These are phyloP conservation scores for Arothron firmamentum DNA, from an alignment of 2,113 vertebrate genomes.

Conservation along the genomic window DNA sequence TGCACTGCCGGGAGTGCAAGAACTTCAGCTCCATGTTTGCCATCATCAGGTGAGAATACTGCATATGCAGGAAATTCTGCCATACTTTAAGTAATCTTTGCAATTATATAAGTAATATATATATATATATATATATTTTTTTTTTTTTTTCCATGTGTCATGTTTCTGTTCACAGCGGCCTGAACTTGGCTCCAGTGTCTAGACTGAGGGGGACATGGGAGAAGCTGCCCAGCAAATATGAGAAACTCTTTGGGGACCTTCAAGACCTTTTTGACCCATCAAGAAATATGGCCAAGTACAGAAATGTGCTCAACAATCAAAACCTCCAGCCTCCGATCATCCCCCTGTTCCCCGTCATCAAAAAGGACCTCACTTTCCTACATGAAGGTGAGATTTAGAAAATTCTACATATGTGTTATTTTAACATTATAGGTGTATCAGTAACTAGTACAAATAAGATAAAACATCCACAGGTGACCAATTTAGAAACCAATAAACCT, in stretches of 20 bases:
- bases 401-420: too few relatives aligned
- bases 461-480: too few relatives aligned
- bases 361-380: slow-evolving; percentile 98
- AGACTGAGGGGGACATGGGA: slow-evolving; percentile 97
- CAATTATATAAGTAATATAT: neutral
- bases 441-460: too few relatives aligned
- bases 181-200: slow-evolving; percentile 94
- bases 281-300: slow-evolving; percentile 98
- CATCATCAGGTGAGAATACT: slow-evolving; percentile 87
- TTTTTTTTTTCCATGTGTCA: neutral
- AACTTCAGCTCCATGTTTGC: slow-evolving; percentile 99
- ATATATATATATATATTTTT: too few relatives aligned
- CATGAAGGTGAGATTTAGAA: slow-evolving; percentile 83
- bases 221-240: slow-evolving; percentile 97
- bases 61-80: neutral
- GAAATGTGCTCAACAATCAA: slow-evolving; percentile 95
- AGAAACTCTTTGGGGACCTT: slow-evolving; percentile 95
- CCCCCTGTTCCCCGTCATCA: slow-evolving; percentile 96
- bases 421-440: too few relatives aligned
- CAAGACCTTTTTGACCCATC: slow-evolving; percentile 98
- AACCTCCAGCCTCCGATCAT: slow-evolving; percentile 97
- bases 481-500: too few relatives aligned
- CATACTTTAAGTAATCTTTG: neutral
- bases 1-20: slow-evolving; percentile 99
- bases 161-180: slow-evolving; percentile 73